A percentile compares a stretch with the other conserved stretches of the same genome.
Conservation (phyloP, 2,797 vertebrate species). For the Cephalopachus bancanus region DNA sequence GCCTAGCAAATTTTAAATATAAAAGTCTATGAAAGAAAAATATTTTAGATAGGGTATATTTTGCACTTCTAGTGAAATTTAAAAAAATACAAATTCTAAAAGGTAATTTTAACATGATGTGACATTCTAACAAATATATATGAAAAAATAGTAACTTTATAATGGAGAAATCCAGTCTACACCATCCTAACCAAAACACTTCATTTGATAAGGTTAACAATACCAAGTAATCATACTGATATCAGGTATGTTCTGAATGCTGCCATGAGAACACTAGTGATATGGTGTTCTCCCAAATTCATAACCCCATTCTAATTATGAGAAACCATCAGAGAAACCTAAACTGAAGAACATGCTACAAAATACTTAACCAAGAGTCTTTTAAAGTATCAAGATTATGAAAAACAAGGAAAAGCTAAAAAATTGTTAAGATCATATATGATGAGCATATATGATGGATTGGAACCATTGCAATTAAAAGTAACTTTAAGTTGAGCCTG, state of each 20-base stretch:
- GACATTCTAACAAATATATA: neutral
- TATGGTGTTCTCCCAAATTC: neutral
- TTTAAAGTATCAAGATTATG: too few relatives aligned
- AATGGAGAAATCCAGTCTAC: neutral
- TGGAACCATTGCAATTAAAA: neutral
- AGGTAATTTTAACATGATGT: neutral
- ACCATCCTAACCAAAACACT: neutral
- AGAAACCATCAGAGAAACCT: neutral
- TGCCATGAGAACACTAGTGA: neutral
- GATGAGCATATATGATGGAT: neutral
- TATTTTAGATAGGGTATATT: neutral
- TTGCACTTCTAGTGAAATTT: neutral
- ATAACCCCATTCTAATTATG: neutral
- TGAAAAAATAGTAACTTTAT: neutral
- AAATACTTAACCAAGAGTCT: neutral
- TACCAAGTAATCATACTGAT: neutral
- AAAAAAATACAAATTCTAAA: neutral
- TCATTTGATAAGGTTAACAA: neutral
- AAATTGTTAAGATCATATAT: neutral
- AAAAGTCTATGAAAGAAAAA: neutral
- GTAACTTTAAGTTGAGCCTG: neutral
- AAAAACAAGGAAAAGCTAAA: neutral
- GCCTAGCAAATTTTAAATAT: neutral
- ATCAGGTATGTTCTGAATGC: neutral
- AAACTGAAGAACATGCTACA: neutral